A percentile compares a stretch with the other conserved stretches of the same genome.
Evolutionary conservation across 2,888 invertebrate species (phyloP).

Genomic region (Muscina levida): DNA sequence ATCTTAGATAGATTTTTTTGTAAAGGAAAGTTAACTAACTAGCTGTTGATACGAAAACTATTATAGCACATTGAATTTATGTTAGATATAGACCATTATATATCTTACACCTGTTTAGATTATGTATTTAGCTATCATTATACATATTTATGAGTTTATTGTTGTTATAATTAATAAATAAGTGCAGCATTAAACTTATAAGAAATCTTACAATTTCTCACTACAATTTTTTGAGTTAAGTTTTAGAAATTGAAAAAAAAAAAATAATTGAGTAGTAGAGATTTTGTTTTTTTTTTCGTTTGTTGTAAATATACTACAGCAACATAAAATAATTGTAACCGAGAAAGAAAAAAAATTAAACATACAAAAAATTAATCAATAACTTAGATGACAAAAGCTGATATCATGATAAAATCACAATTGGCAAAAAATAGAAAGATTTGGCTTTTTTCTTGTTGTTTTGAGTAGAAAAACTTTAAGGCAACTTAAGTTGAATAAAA

Average conservation of each 20-base stretch:
- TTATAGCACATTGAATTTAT: slow-evolving; percentile 8
- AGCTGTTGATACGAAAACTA: neutral
- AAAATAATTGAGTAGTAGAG: slow-evolving; percentile 4
- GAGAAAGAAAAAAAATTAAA: slow-evolving; percentile 25
- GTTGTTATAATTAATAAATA: slow-evolving; percentile 1
- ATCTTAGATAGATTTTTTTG: too few species aligned
- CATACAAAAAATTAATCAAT: slow-evolving; percentile 6
- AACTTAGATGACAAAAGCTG: slow-evolving; percentile 39
- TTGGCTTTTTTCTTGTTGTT: too few species aligned
- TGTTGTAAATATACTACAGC: slow-evolving; percentile 50
- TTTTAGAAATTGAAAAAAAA: slow-evolving; percentile 28
- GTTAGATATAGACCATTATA: slow-evolving; percentile 11
- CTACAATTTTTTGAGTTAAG: slow-evolving; percentile 24
- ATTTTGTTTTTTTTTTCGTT: slow-evolving; percentile 6
- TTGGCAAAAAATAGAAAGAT: neutral
- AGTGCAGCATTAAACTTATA: slow-evolving; percentile 17
- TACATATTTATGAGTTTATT: slow-evolving; percentile 2
- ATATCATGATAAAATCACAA: neutral
- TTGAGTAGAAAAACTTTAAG: slow-evolving; percentile 39
- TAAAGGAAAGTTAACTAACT: neutral
- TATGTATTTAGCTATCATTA: neutral
- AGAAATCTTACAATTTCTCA: neutral
- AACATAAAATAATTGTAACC: slow-evolving; percentile 38
- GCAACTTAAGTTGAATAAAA: slow-evolving; percentile 50
- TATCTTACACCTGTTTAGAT: slow-evolving; percentile 33